Base-by-base conservation (phyloP, 2,113 vertebrate genomes). In the Oreocharis arfaki region DNA sequence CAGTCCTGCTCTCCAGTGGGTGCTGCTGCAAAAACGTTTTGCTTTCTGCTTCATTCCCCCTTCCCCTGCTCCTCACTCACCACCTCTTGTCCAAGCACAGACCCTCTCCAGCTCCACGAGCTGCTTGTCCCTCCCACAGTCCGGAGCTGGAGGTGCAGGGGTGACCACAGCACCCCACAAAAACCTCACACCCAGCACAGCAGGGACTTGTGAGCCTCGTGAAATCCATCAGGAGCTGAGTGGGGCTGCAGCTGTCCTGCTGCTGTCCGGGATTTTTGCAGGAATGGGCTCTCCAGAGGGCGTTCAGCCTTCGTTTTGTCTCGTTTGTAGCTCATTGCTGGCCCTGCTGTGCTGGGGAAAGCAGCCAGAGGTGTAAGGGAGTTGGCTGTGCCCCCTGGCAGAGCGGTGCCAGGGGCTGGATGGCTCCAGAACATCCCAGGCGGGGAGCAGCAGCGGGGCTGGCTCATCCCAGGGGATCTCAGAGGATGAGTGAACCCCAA, bases 391-490 rank as follows among this genome's bases (percentile, higher is more conserved):
- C 23, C 37, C 52, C 41, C 42, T 78, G 74, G 75, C 46, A 61
- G 41, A 11, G 35, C 9, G 0, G 27, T 6, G 6, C n/a, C n/a
- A 23, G 71, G 49, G 21, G 56, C 27, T 68, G 80, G 61, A 18
- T 59, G 27, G 32, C 42, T 64, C 44, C 16, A 0, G 23, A 80
- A 35, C 59, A 55, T 15, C 59, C 49, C 39, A 3, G n/a, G 2
- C 8, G 12, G 63, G n/a, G 67, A 78, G 52, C 7, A 2, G 71
- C 15, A 76, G 47, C 1, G 0, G 57, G 27, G 33, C 19, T 50
- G 64, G 3, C 42, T 53, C 15, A 0, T 32, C 52, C 60, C 26
- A 3, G 9, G 0, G 4, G 55, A 22, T 39, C 39, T 30, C 39
- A 50, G 5, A 33, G 17, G 49, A 28, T 27, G 39, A n/a, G 50